These are phyloP conservation scores for Ceriagrion tenellum DNA, from an alignment of 2,888 invertebrate genomes.

Conservation along the genomic window DNA sequence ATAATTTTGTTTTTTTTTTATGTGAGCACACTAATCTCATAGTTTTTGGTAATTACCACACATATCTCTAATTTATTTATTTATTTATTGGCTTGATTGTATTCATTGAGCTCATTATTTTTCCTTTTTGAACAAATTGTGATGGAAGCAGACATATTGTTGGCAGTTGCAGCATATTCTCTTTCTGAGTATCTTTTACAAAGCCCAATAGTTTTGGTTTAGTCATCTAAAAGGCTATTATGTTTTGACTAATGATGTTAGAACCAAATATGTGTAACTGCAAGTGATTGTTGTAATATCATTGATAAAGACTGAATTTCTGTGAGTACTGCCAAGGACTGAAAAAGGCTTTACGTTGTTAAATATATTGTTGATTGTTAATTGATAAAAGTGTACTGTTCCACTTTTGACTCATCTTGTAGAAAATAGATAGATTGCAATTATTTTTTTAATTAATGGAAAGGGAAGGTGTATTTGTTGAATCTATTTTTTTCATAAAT, in stretches of 20 bases:
- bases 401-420: background rate
- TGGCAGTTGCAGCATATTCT: background rate
- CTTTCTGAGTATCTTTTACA: background rate
- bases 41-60: too few species aligned
- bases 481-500: constrained; percentile 41
- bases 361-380: background rate
- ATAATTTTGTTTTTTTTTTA: too few species aligned
- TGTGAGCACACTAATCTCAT: too few species aligned
- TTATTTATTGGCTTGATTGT: too few species aligned
- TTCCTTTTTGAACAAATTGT: background rate
- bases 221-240: background rate
- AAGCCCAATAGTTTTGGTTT: background rate
- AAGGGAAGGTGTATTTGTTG: constrained; percentile 44
- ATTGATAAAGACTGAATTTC: constrained; percentile 3
- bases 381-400: background rate
- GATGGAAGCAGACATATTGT: background rate
- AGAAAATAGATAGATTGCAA: background rate
- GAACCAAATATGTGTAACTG: background rate
- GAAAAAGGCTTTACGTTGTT: background rate
- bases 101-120: background rate
- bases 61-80: too few species aligned
- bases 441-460: constrained; percentile 20
- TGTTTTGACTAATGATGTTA: background rate
- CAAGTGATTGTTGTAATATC: background rate
- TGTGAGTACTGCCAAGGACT: background rate